These are phyloP conservation scores for Platyrinchus mystaceus DNA, from an alignment of 2,797 vertebrate species.

Conservation along the genomic window DNA sequence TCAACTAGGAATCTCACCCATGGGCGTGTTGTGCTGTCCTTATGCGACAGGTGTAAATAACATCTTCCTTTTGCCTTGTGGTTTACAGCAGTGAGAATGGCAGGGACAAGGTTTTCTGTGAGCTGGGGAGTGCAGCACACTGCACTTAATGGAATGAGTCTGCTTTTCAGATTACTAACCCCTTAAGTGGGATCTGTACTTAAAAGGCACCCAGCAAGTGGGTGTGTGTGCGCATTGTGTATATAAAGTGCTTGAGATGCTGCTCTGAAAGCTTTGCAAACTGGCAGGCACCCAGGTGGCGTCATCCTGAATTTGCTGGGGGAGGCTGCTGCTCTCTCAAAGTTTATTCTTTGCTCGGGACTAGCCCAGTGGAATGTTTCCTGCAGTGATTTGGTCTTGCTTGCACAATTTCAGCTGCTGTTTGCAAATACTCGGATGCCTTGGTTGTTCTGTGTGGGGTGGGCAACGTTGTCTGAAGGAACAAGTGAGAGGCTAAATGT, in stretches of 20 bases:
- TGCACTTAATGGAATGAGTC: slow-evolving; percentile 3
- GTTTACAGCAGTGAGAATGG: neutral
- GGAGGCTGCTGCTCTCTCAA: neutral
- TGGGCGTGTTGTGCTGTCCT: neutral
- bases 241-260: slow-evolving; percentile 54
- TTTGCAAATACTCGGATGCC: neutral
- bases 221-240: slow-evolving; percentile 17
- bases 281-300: slow-evolving; percentile 14
- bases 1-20: neutral
- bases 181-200: slow-evolving; percentile 56
- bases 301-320: neutral
- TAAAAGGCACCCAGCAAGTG: slow-evolving; percentile 58
- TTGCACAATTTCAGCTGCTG: neutral
- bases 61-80: neutral
- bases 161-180: slow-evolving; percentile 44
- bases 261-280: slow-evolving; percentile 53
- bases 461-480: neutral
- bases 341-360: neutral
- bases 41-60: neutral
- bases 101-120: neutral
- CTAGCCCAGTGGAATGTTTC: neutral
- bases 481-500: neutral
- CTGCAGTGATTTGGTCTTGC: neutral
- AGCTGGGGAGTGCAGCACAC: neutral
- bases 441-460: neutral